These are phyloP conservation scores for Zaprionus inermis DNA, from an alignment of 1,140 invertebrate genomes.

Conservation along the genomic window DNA sequence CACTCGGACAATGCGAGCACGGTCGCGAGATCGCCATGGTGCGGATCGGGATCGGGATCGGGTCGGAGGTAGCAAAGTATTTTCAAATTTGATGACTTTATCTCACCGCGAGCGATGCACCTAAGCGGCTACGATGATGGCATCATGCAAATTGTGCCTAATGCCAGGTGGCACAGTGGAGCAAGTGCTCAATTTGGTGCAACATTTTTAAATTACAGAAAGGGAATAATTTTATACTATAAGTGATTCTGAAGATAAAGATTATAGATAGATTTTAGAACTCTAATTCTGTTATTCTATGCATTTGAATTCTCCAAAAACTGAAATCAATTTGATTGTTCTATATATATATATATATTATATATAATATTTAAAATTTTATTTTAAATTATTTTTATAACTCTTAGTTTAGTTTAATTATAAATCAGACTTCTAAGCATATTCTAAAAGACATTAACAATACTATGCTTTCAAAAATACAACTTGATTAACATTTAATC, in stretches of 20 bases:
- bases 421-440: no score
- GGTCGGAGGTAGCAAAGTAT: background rate
- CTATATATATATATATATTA: no score
- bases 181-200: background rate
- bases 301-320: background rate
- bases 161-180: slow-evolving; percentile 37
- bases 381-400: no score
- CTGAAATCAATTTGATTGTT: no score
- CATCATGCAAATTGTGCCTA: slow-evolving; percentile 58
- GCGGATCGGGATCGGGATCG: background rate
- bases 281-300: background rate
- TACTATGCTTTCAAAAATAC: no score
- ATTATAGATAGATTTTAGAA: no score
- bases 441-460: no score
- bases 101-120: slow-evolving; percentile 13
- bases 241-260: background rate
- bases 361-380: no score
- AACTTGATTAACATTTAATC: no score
- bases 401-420: no score
- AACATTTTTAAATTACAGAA: background rate
- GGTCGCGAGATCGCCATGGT: background rate
- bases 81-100: slow-evolving; percentile 61
- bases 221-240: background rate
- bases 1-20: slow-evolving; percentile 5
- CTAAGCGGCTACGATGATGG: slow-evolving; percentile 30